A percentile compares a stretch with the other conserved stretches of the same genome.
Conservation (phyloP, 2,797 vertebrate species). For the Hephaestus fuliginosus region DNA sequence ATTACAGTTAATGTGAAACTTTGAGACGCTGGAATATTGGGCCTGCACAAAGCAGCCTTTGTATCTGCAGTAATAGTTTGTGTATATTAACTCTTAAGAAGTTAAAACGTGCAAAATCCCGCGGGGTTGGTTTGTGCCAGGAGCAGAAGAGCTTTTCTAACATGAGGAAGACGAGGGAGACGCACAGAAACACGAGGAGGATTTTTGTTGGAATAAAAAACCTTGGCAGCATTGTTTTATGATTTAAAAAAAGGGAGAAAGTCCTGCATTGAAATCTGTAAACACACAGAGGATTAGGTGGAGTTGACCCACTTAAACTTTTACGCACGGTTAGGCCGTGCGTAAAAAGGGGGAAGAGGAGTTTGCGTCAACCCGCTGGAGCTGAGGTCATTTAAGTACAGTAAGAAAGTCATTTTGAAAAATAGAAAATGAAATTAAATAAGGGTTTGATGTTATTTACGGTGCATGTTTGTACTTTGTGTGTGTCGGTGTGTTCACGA, state of each 20-base stretch:
- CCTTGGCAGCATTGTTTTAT: not conserved
- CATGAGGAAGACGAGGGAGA: not conserved
- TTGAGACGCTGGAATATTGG: constrained; percentile 65
- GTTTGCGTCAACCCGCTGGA: not conserved
- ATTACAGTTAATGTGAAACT: constrained; percentile 81
- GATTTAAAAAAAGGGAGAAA: not conserved
- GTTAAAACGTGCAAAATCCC: constrained; percentile 54
- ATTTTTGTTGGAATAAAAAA: constrained; percentile 1
- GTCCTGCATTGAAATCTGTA: not conserved
- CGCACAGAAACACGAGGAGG: not conserved
- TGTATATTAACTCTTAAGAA: constrained; percentile 78
- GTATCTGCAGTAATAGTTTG: constrained; percentile 73
- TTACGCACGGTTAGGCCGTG: not conserved
- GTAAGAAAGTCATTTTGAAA: not conserved
- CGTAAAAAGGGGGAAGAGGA: not conserved
- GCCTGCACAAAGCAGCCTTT: constrained; percentile 77
- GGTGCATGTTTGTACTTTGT: not conserved
- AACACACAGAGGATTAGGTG: not conserved
- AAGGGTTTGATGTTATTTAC: not conserved
- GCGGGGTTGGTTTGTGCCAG: constrained; percentile 22
- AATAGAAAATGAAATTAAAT: not conserved
- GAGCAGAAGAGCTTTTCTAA: constrained; percentile 13
- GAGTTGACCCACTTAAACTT: constrained; percentile 30
- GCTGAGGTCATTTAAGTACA: not conserved
- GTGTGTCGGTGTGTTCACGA: not conserved